Evolutionary conservation across 2,888 invertebrate genomes (phyloP).

Genomic region (Epinotia ramella): DNA sequence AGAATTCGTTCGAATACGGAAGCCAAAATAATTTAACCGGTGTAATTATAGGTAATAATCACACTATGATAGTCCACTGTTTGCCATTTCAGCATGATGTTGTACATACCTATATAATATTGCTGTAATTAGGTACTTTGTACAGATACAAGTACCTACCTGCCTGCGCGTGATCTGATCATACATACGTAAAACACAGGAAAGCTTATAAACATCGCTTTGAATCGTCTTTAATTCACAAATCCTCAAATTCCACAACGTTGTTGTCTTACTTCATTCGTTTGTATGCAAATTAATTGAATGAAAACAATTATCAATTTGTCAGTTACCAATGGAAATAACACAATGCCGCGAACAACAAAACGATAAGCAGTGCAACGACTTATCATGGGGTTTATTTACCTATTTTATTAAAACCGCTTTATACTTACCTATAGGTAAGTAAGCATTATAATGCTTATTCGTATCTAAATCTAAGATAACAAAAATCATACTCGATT

Average conservation of each 20-base stretch:
- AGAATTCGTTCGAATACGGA: constrained; percentile 21
- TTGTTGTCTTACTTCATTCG: neutral
- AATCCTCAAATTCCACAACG: neutral
- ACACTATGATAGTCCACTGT: neutral
- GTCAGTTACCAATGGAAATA: neutral
- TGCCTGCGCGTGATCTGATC: neutral
- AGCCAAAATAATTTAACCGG: constrained; percentile 25
- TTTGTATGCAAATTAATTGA: constrained; percentile 33
- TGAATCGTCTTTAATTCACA: neutral
- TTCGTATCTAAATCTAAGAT: neutral
- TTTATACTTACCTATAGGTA: too few relatives aligned
- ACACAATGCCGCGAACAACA: constrained; percentile 6
- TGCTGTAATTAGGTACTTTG: neutral
- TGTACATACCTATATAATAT: neutral
- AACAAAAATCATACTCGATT: neutral
- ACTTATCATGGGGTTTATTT: constrained; percentile 20
- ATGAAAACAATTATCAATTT: neutral
- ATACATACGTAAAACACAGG: neutral
- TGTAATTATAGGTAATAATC: constrained; percentile 42
- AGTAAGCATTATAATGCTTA: too few relatives aligned
- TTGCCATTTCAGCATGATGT: constrained; percentile 9
- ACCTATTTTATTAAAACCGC: neutral
- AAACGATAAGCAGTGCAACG: constrained; percentile 43
- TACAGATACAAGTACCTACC: neutral
- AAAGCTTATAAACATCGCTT: neutral